Evolutionary conservation across 2,888 invertebrate species (phyloP).

Genomic region (Cephus sareptanus): DNA sequence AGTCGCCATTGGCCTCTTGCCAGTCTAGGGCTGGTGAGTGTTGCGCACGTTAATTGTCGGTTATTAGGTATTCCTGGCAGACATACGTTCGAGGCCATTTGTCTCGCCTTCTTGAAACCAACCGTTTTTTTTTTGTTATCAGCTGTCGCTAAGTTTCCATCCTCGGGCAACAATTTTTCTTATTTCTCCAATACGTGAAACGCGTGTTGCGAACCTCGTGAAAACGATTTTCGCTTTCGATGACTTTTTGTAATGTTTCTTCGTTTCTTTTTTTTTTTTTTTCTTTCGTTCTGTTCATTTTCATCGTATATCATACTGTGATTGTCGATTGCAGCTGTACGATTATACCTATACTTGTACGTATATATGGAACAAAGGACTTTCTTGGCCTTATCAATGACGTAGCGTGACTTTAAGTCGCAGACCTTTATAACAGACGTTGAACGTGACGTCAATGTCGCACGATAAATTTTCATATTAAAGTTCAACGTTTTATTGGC

Average conservation of each 20-base stretch:
- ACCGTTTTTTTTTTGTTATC: constrained; percentile 14
- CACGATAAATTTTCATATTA: too few relatives aligned
- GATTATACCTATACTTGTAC: too few relatives aligned
- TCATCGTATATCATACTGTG: neutral
- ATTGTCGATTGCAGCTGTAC: too few relatives aligned
- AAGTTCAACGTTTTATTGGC: too few relatives aligned
- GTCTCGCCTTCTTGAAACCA: constrained; percentile 27
- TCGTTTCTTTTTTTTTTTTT: neutral
- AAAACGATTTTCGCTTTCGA: too few relatives aligned
- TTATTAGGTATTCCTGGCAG: constrained; percentile 14
- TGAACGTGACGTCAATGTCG: too few relatives aligned
- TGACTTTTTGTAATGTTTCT: neutral
- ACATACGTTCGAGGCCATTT: constrained; percentile 9
- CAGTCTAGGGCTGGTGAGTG: too few relatives aligned
- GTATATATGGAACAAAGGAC: too few relatives aligned
- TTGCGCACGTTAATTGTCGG: neutral
- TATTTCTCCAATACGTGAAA: neutral
- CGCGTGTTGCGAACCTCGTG: neutral
- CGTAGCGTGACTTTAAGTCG: too few relatives aligned
- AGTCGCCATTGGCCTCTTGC: too few relatives aligned
- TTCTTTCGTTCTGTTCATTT: neutral
- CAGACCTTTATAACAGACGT: too few relatives aligned
- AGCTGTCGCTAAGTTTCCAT: constrained; percentile 4
- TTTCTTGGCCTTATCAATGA: too few relatives aligned
- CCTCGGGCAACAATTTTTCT: neutral